A percentile compares a stretch with the other conserved stretches of the same genome.
Conservation (phyloP, 2,888 invertebrate genomes). For the Mylabris sibirica region DNA sequence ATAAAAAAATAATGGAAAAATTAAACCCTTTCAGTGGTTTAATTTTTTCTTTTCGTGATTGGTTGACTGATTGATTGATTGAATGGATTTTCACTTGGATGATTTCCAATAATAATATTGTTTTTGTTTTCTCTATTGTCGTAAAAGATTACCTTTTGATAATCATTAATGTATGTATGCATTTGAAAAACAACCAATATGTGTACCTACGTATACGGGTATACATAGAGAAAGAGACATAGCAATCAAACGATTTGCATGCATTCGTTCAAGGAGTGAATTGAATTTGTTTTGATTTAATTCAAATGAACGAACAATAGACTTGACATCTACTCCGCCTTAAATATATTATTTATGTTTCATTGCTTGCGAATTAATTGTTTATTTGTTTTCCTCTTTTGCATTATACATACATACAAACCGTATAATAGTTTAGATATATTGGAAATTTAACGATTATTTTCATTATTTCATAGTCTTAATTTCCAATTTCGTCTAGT, state of each 20-base stretch:
- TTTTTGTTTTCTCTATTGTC: not conserved
- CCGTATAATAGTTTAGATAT: not conserved
- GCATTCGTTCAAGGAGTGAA: constrained; percentile 33
- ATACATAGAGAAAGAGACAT: not conserved
- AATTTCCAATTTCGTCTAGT: not conserved
- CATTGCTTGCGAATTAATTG: constrained; percentile 38
- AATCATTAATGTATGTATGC: constrained; percentile 24
- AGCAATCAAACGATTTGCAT: constrained; percentile 33
- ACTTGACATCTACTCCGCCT: constrained; percentile 44
- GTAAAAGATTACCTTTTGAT: not conserved
- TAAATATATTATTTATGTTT: constrained; percentile 41
- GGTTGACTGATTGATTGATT: constrained; percentile 9
- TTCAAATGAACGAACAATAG: constrained; percentile 37
- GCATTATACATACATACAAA: no score
- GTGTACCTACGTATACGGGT: no score
- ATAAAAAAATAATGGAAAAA: constrained; percentile 26
- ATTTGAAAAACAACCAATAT: constrained; percentile 28
- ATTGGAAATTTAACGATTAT: constrained; percentile 5
- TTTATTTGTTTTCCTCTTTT: constrained; percentile 12
- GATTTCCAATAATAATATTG: constrained; percentile 28
- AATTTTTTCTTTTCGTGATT: not conserved
- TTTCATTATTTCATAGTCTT: not conserved
- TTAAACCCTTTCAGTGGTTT: constrained; percentile 24
- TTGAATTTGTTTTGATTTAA: constrained; percentile 44
- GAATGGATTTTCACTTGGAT: constrained; percentile 30